These are phyloP conservation scores for Petroica traversi DNA, from an alignment of 2,113 vertebrate genomes.

Conservation along the genomic window DNA sequence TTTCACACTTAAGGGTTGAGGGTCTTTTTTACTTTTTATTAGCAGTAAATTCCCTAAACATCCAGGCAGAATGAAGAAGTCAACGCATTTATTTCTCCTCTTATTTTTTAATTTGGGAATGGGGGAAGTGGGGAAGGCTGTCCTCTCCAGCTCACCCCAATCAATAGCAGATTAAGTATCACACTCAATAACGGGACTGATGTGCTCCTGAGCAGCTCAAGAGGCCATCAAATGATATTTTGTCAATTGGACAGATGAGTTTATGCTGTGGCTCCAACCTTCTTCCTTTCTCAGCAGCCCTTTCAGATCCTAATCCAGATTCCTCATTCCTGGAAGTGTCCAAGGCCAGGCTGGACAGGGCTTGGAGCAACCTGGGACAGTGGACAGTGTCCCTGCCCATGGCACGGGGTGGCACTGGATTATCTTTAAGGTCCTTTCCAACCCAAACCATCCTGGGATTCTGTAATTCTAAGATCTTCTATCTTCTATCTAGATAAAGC, in stretches of 20 bases:
- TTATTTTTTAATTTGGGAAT: not conserved
- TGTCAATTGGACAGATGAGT: not conserved
- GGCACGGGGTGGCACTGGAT: not conserved
- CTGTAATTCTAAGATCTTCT: not conserved
- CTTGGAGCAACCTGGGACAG: accelerated
- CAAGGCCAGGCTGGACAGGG: not conserved
- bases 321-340: not conserved
- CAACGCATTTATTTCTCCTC: not conserved
- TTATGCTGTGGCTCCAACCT: not conserved
- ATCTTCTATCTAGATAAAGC: not conserved
- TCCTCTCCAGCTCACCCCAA: not conserved
- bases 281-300: not conserved
- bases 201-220: constrained; percentile 1
- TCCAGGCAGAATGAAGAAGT: not conserved
- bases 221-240: not conserved
- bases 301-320: not conserved
- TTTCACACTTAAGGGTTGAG: not conserved
- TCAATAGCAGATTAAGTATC: constrained; percentile 55
- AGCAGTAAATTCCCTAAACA: not conserved
- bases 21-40: not conserved
- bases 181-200: constrained; percentile 20
- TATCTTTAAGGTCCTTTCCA: not conserved
- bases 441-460: not conserved
- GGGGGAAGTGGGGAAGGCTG: not conserved
- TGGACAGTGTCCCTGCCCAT: not conserved